A percentile compares a stretch with the other conserved stretches of the same genome.
These are phyloP conservation scores for Papilio helenus DNA, from an alignment of 1,140 invertebrate genomes.

Conservation along the genomic window DNA sequence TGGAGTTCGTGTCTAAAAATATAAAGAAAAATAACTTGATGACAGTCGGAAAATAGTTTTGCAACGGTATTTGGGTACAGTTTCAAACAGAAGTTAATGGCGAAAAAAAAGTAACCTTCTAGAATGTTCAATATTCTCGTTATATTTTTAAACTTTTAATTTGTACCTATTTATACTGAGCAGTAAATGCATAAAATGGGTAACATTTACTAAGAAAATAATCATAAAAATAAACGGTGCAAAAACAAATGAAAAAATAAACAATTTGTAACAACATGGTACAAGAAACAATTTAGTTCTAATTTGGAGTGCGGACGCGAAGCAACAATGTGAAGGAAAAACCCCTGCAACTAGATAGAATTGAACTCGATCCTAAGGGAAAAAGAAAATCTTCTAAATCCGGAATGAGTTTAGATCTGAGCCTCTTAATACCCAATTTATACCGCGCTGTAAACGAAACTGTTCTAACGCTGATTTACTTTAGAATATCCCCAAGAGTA, in stretches of 20 bases:
- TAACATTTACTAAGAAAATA: no score
- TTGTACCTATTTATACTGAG: neutral
- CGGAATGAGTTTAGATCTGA: slow-evolving; percentile 15
- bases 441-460: neutral
- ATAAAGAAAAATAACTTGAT: slow-evolving; percentile 6
- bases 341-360: neutral
- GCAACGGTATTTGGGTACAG: neutral
- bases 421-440: slow-evolving; percentile 23
- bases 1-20: slow-evolving; percentile 13
- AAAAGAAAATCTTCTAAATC: slow-evolving; percentile 26
- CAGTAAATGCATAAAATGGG: neutral
- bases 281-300: slow-evolving; percentile 3
- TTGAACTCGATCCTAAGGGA: slow-evolving; percentile 9
- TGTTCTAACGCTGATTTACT: slow-evolving; percentile 22
- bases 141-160: neutral
- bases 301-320: slow-evolving; percentile 1
- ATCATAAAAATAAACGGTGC: neutral
- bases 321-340: slow-evolving; percentile 1
- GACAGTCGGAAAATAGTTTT: neutral
- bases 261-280: neutral
- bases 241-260: neutral
- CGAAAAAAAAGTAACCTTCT: neutral
- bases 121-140: neutral
- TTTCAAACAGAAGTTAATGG: neutral
- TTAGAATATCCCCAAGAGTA: neutral